These are phyloP conservation scores for Xanthorhoe designata DNA, from an alignment of 2,888 invertebrate species.

Conservation along the genomic window DNA sequence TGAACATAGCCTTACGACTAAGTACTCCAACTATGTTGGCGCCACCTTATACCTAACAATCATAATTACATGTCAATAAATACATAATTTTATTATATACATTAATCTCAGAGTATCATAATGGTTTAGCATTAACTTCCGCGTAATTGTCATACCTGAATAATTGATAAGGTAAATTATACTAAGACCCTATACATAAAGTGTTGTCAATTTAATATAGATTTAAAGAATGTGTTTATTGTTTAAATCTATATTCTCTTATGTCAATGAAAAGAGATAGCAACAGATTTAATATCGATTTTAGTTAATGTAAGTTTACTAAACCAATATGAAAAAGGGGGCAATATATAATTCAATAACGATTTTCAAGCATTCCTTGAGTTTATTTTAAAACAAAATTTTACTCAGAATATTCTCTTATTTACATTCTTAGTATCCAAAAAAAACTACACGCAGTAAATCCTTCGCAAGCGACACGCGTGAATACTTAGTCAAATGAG, in stretches of 20 bases:
- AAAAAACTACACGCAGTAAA: slow-evolving; percentile 25
- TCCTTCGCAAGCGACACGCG: slow-evolving; percentile 33
- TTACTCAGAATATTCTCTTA: too few relatives aligned
- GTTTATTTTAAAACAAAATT: too few relatives aligned
- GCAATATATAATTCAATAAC: too few relatives aligned
- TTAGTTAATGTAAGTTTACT: too few relatives aligned
- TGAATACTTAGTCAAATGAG: slow-evolving; percentile 51
- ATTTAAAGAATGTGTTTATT: background rate
- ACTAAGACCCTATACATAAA: too few relatives aligned
- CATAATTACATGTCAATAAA: background rate
- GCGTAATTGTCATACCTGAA: slow-evolving; percentile 15
- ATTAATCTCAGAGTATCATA: slow-evolving; percentile 25
- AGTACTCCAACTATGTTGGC: background rate
- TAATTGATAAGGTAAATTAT: slow-evolving; percentile 9
- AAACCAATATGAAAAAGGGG: too few relatives aligned
- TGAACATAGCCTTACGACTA: too few relatives aligned
- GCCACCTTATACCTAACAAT: background rate
- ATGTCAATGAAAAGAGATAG: too few relatives aligned
- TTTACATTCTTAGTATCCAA: background rate
- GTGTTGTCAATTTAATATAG: background rate
- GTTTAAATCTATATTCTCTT: background rate
- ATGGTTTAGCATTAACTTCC: slow-evolving; percentile 25
- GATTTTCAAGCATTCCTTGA: too few relatives aligned
- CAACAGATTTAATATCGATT: too few relatives aligned
- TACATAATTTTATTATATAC: background rate